A percentile compares a stretch with the other conserved stretches of the same genome.
phyloP scores from a whole-genome alignment of 2,888 invertebrate genomes.

The Icerya purchasi region DNA sequence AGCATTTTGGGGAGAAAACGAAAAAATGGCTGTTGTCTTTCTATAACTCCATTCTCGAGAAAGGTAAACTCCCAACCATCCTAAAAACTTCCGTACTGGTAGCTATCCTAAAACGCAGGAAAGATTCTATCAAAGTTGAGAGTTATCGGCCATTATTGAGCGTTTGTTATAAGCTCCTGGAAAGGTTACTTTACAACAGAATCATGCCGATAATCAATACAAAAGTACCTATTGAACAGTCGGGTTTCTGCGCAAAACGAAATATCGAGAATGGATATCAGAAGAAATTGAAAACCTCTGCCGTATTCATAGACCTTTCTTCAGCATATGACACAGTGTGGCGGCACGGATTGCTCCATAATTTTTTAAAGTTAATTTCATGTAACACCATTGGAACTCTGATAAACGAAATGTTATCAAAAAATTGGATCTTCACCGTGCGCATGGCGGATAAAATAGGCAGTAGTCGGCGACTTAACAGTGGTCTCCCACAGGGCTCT shows the following conservation, averaged over 20 bases:
- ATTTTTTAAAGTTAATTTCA: not conserved
- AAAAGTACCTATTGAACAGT: not conserved
- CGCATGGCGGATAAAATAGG: not conserved
- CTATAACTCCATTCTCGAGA: not conserved
- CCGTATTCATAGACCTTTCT: not conserved
- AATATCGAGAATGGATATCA: not conserved
- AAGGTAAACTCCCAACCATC: not conserved
- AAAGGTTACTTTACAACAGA: not conserved
- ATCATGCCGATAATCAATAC: not conserved
- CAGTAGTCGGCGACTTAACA: not conserved
- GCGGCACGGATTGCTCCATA: not conserved
- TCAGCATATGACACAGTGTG: not conserved
- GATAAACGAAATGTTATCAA: not conserved
- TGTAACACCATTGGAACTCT: not conserved
- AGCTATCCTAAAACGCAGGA: not conserved
- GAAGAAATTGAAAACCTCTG: not conserved
- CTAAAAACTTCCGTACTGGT: not conserved
- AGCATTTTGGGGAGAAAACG: not conserved
- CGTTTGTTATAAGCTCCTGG: not conserved
- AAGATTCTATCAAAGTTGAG: not conserved
- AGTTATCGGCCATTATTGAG: not conserved
- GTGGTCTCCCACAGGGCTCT: not conserved
- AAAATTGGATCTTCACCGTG: not conserved
- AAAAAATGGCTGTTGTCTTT: not conserved
- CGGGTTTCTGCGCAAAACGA: not conserved